Evolutionary conservation across 2,113 vertebrate genomes (phyloP), one percentile per base, ranked within the genome.

Genomic region (Corydoras sp.): DNA sequence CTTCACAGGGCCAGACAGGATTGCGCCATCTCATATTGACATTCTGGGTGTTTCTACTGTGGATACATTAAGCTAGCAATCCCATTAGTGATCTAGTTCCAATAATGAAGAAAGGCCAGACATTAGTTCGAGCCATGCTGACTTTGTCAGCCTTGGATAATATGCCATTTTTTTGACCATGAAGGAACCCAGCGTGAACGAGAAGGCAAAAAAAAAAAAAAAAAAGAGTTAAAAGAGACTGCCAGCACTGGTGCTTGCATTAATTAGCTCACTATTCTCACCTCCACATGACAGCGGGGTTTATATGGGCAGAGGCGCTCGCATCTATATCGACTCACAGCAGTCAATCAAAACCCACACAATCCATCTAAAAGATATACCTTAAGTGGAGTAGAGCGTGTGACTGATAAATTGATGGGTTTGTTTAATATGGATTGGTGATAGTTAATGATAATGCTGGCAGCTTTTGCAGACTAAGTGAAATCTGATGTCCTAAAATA

Each of bases 401-500:
- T 70, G 77, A 76, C 63, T 76, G 77, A 79, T 72, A 70, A 76
- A 79, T 70, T 67, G 74, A 73, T 56, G 53, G 62, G 66, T 76
- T 79, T 76, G 71, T 79, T 79, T 79, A 79, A 73, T 73, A 66
- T 59, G 31, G 74, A 73, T 53, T 73, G 74, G 60, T 58, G 62
- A 73, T 61, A 58, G 62, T 64, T 48, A 10, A 58, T 62, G 58
- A 76, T 65, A 67, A 73, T 70, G 70, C 51, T 73, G 69, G 77
- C 62, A 58, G 65, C 73, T 73, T 76, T 62, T 73, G 77, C 74
- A 76, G 72, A 79, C 65, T n/a, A 70, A 73, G 66, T 73, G 69
- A 79, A 79, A 79, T 76, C 68, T 69, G 69, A 76, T 79, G 70
- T 76, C 66, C 66, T 76, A 67, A 79, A 43, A 76, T 62, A 62